Conservation (phyloP, 2,797 vertebrate species). For the Alosa sapidissima region DNA sequence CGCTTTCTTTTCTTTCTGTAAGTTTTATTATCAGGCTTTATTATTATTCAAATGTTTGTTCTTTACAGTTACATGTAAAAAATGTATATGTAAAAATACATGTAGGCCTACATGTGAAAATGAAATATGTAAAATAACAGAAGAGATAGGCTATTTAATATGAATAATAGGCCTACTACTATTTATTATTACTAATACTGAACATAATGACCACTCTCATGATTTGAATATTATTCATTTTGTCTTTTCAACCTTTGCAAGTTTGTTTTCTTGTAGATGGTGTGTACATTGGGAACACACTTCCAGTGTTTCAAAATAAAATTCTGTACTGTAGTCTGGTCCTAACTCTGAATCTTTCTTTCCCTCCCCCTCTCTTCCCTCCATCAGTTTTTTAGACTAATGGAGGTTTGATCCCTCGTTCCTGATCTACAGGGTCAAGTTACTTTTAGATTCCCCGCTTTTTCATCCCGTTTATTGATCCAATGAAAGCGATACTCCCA, state of each 20-base stretch:
- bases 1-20: not conserved
- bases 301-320: conserved; percentile 31
- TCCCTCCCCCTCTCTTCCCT: not conserved
- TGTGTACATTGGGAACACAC: conserved; percentile 28
- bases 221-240: conserved; percentile 22
- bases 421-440: conserved; percentile 14
- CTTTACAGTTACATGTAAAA: conserved; percentile 8
- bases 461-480: not conserved
- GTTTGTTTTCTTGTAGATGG: conserved; percentile 31
- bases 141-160: conserved; percentile 25
- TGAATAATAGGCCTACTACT: conserved; percentile 19
- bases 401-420: conserved; percentile 1
- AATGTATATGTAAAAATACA: not conserved
- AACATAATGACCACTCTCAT: not conserved
- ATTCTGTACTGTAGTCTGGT: not conserved
- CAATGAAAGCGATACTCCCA: not conserved
- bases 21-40: conserved; percentile 13
- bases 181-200: not conserved
- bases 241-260: conserved; percentile 22
- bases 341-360: not conserved
- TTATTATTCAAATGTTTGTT: conserved; percentile 11
- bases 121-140: not conserved
- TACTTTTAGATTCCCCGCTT: conserved; percentile 4
- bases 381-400: not conserved
- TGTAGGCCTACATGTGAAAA: not conserved